Base-by-base conservation (phyloP, 2,888 invertebrate species). In the Omphaloscelis lunosa region DNA sequence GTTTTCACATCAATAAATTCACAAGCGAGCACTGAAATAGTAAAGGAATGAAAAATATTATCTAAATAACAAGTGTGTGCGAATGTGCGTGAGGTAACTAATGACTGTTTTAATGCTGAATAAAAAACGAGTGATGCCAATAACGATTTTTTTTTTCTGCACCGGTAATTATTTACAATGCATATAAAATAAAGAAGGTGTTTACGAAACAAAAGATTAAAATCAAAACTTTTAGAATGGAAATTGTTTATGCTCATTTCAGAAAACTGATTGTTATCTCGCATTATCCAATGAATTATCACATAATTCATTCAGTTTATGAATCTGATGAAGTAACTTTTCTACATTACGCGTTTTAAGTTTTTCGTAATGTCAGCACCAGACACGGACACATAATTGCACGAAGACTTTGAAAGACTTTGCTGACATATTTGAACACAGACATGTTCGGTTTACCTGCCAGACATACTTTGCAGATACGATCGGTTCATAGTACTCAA, bases 31-130 rank as follows among this genome's bases (percentile, higher is more conserved):
- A 87, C 95, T 95, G 95, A 91, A 95, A 95, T 89, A 75, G 87
- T 89, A 93, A 91, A 93, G 94, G 93, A 94, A 95, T 95, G 94
- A 94, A 93, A 94, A 94, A 93, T 93, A 94, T 93, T 89, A 89
- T 84, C 86, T 84, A 82, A 77, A 71, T 78, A 74, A 77, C 84
- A 77, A 72, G 67, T 59, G 67, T 62, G 71, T 71, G 65, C 29
- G 59, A 67, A 61, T 67, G 48, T 68, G 59, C 72, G 65, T 80
- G 77, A 27, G 56, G 70, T 74, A 85, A 81, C 82, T 69, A 79
- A 72, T 77, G 15, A 53, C 39, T 59, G 67, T 34, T 75, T 77
- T 84, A 75, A 39, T 39, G 39, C 34, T 41, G 65, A 48, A 41
- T 62, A 59, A 78, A 86, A 77, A 77, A 61, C 23, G 53, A 75